phyloP scores from a whole-genome alignment of 2,797 vertebrate species.

The Psittacula derbiana region DNA sequence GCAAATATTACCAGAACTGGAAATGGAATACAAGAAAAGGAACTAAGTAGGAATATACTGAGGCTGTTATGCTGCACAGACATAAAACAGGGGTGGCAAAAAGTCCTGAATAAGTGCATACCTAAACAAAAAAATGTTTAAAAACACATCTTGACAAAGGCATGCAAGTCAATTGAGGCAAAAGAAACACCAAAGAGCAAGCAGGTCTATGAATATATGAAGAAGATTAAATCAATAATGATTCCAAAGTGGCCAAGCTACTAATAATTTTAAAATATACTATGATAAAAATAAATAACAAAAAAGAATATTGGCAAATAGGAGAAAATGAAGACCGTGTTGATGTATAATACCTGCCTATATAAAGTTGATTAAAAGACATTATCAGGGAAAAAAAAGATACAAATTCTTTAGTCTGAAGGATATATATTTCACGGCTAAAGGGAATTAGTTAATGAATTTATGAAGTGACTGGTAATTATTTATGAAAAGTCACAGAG shows the following conservation, averaged over 20 bases:
- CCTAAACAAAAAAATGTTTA: background rate
- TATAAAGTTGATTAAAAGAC: conserved; percentile 33
- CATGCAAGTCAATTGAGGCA: background rate
- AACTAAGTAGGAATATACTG: background rate
- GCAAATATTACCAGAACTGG: conserved; percentile 10
- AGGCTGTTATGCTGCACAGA: background rate
- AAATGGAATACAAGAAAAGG: conserved; percentile 31
- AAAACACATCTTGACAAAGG: background rate
- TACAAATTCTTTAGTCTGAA: conserved; percentile 34
- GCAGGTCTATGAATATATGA: background rate
- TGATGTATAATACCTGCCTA: conserved; percentile 17
- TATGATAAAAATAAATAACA: background rate
- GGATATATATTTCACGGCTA: conserved; percentile 57
- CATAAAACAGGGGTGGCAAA: background rate
- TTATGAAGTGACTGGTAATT: conserved; percentile 63
- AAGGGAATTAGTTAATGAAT: conserved; percentile 67
- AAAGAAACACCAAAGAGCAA: background rate
- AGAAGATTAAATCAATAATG: background rate
- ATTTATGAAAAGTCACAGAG: conserved; percentile 66
- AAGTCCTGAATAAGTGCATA: background rate
- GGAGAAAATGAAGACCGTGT: conserved; percentile 4
- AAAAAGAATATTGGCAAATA: conserved; percentile 3
- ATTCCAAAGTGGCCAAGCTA: background rate
- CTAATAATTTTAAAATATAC: conserved; percentile 11
- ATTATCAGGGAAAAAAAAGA: background rate